A percentile compares a stretch with the other conserved stretches of the same genome.
Evolutionary conservation across 2,113 vertebrate species (phyloP).

Genomic region (Psittacara wagleri): DNA sequence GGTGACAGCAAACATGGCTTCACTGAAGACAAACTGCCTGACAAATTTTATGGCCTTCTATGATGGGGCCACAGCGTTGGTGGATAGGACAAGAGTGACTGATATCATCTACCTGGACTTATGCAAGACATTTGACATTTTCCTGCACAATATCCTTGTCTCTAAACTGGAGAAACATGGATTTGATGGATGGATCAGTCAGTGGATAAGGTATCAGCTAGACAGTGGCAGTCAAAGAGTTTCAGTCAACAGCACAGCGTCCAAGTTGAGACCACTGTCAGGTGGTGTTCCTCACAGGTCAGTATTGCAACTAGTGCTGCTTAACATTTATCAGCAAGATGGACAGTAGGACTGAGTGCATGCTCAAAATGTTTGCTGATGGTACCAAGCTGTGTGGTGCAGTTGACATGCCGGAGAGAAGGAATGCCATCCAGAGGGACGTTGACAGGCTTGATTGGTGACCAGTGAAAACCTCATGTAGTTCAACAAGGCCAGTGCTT

Average conservation of each 20-base stretch:
- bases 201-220: background rate
- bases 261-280: background rate
- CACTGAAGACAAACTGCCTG: background rate
- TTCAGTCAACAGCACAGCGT: background rate
- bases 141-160: no score
- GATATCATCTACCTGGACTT: background rate
- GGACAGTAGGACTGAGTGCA: background rate
- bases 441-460: background rate
- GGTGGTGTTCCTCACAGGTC: background rate
- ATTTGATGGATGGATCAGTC: background rate
- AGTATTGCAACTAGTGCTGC: background rate
- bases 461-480: background rate
- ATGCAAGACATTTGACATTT: background rate
- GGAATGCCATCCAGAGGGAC: background rate
- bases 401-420: background rate
- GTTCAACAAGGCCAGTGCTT: background rate
- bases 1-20: background rate
- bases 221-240: background rate
- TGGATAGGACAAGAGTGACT: background rate
- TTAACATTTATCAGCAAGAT: background rate
- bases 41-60: background rate
- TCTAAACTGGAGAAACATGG: background rate
- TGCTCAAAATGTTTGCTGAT: background rate
- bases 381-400: background rate
- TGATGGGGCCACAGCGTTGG: background rate